phyloP scores from a whole-genome alignment of 2,797 vertebrate species.

The Anguilla megastoma region DNA sequence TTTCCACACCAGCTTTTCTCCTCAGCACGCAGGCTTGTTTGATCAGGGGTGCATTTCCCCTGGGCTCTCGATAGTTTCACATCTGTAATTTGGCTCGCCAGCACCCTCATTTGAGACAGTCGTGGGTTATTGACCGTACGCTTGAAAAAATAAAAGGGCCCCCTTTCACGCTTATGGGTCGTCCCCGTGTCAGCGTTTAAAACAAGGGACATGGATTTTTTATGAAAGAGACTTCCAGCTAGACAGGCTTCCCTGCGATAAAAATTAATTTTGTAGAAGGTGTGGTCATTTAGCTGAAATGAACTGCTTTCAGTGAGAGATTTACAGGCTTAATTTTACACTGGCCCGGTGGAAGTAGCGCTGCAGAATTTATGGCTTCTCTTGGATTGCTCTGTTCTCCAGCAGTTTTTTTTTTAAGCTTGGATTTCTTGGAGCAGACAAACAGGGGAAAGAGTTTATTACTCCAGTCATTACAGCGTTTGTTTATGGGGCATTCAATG shows the following conservation, averaged over 20 bases:
- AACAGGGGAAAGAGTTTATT: constrained; percentile 1
- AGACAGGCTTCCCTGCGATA: constrained; percentile 44
- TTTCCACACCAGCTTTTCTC: background rate
- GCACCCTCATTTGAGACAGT: background rate
- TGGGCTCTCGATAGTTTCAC: background rate
- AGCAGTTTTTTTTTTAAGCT: constrained; percentile 25
- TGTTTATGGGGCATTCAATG: constrained; percentile 25
- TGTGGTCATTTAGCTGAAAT: constrained; percentile 52
- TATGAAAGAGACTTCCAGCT: constrained; percentile 51
- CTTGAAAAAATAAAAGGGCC: background rate
- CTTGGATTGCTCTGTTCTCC: constrained; percentile 15
- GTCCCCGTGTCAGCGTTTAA: constrained; percentile 39
- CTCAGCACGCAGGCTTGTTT: background rate
- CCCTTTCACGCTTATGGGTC: constrained; percentile 18
- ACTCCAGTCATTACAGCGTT: constrained; percentile 11
- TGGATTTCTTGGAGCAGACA: constrained; percentile 16
- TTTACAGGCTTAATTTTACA: constrained; percentile 55
- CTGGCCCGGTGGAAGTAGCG: constrained; percentile 37
- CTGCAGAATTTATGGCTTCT: constrained; percentile 37
- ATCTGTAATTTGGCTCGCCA: background rate
- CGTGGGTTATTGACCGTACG: background rate
- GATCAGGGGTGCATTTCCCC: background rate
- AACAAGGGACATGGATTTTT: constrained; percentile 50
- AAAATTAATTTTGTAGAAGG: constrained; percentile 41
- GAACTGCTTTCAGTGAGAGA: constrained; percentile 50